Conservation (phyloP, 1,140 invertebrate species). For the Antheraea mylitta region DNA sequence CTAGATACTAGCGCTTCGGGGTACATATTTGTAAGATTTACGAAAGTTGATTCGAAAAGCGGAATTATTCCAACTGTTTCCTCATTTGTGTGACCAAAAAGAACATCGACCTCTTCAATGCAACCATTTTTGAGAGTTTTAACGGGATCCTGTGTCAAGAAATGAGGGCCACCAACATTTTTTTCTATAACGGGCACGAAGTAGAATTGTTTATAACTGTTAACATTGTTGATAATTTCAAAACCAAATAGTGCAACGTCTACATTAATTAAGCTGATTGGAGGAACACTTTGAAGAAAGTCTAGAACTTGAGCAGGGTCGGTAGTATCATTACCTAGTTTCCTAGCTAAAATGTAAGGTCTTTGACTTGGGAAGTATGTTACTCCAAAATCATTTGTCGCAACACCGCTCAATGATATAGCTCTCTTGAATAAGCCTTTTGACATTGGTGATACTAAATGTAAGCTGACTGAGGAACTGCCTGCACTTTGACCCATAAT, state of each 20-base stretch:
- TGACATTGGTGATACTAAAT: slow-evolving; percentile 60
- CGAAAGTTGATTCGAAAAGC: neutral
- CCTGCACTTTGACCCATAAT: slow-evolving; percentile 88
- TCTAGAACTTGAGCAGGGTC: slow-evolving; percentile 54
- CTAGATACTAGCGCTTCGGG: slow-evolving; percentile 24
- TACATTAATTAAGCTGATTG: slow-evolving; percentile 49
- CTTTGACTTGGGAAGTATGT: slow-evolving; percentile 31
- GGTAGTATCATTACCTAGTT: slow-evolving; percentile 34
- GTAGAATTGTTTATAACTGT: slow-evolving; percentile 35
- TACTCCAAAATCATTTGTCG: slow-evolving; percentile 30
- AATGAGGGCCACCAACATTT: slow-evolving; percentile 41
- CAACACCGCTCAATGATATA: slow-evolving; percentile 46
- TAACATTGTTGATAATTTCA: slow-evolving; percentile 31
- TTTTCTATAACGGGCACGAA: slow-evolving; percentile 58
- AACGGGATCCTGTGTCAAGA: slow-evolving; percentile 46
- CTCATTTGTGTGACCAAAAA: slow-evolving; percentile 76
- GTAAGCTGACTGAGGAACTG: slow-evolving; percentile 56
- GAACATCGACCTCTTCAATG: slow-evolving; percentile 77
- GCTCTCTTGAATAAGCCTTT: slow-evolving; percentile 52
- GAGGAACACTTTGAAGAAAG: slow-evolving; percentile 69
- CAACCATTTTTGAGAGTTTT: slow-evolving; percentile 46
- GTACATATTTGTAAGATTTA: slow-evolving; percentile 30
- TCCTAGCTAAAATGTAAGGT: slow-evolving; percentile 37
- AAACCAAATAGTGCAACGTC: slow-evolving; percentile 31
- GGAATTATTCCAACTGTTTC: slow-evolving; percentile 70